Percentiles rank a stretch among this genome's conserved stretches.
phyloP scores from a whole-genome alignment of 2,113 vertebrate genomes.

The Istiophorus platypterus region DNA sequence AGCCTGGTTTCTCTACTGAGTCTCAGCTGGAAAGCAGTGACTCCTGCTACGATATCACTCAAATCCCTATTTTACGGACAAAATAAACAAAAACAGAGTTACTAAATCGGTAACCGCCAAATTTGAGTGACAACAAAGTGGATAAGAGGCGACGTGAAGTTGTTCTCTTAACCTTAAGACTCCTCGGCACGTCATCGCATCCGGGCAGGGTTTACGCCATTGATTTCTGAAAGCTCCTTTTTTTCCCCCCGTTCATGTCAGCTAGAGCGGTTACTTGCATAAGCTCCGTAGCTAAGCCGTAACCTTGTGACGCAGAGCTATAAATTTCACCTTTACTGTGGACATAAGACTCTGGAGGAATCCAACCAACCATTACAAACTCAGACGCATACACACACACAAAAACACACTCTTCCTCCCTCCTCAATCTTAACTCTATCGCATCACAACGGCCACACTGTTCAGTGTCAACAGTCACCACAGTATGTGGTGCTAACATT shows the following conservation, averaged over 20 bases:
- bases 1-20: neutral
- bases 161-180: neutral
- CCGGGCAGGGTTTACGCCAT: neutral
- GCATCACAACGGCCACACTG: slow-evolving; percentile 66
- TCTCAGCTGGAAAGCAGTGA: neutral
- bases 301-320: neutral
- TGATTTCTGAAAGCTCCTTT: neutral
- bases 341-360: slow-evolving; percentile 10
- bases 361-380: slow-evolving; percentile 11
- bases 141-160: neutral
- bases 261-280: neutral
- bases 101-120: neutral
- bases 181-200: neutral
- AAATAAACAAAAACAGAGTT: neutral
- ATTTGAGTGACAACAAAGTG: neutral
- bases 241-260: neutral
- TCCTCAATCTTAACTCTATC: slow-evolving; percentile 31
- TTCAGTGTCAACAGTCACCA: slow-evolving; percentile 64
- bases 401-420: slow-evolving; percentile 27
- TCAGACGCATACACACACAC: neutral
- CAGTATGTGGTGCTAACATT: slow-evolving; percentile 54
- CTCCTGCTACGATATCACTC: neutral
- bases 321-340: slow-evolving; percentile 18
- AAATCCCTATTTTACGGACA: neutral
- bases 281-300: neutral